Evolutionary conservation across 2,888 invertebrate species (phyloP), one percentile per base, ranked within the genome.

Genomic region (Cacoxenus indagator): DNA sequence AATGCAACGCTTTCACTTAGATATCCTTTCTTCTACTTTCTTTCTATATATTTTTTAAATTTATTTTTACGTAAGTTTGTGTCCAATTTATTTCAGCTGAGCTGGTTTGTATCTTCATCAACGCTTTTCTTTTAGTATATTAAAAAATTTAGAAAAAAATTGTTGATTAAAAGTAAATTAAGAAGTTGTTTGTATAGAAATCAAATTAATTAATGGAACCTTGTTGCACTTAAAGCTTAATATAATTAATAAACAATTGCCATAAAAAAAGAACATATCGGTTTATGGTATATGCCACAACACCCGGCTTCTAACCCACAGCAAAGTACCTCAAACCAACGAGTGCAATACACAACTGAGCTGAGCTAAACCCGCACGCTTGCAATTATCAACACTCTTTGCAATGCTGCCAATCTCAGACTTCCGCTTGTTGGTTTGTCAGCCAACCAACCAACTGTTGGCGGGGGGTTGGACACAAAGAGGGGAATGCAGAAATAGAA

Each of bases 321-420:
- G 8, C 8, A 48, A 8, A 17, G 48, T 19, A 48, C 2, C 19
- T n/a, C 31, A 59, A 59, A 9, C 59, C 37, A 57, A 27, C 11
- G 8, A 31, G 6, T 2, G 31, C n/a, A 57, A 57, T 31, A 31
- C 29, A 37, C n/a, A 17, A 17, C 37, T 11, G 31, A 6, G 3
- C 17, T 1, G 27, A 14, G 14, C 31, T 8, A 51, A 51, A 22
- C 48, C 17, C 48, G 19, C 8, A 48, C 70, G 75, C 77, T 70
- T 71, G 69, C 70, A 75, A 75, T 70, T 76, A 76, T 67, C 70
- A 75, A 68, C 75, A 70, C 72, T 68, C 65, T 64, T 26, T 70
- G 45, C 69, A 76, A 71, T 73, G 73, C 70, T 71, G 83, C 76
- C 81, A 77, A 78, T 72, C 76, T 77, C 73, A 75, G 77, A 81